Evolutionary conservation across 2,113 vertebrate species (phyloP).

Genomic region (Halcyon malimbica): DNA sequence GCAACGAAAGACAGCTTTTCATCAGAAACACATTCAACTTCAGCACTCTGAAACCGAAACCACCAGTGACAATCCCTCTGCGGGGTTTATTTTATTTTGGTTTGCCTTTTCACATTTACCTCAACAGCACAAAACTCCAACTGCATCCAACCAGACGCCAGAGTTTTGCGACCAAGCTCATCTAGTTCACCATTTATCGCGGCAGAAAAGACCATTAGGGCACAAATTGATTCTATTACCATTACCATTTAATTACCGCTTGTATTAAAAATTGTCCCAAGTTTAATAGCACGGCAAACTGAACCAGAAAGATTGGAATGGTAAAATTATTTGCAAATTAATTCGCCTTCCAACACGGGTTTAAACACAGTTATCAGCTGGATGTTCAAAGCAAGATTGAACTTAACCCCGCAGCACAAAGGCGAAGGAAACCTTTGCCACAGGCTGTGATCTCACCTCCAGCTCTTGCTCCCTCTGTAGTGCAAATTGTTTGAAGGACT

Average conservation of each 20-base stretch:
- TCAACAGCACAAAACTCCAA: neutral
- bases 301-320: neutral
- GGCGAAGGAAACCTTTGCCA: neutral
- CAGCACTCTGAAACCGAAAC: neutral
- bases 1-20: neutral
- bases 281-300: neutral
- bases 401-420: neutral
- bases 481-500: slow-evolving; percentile 98
- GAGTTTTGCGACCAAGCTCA: neutral
- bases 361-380: neutral
- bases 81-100: neutral
- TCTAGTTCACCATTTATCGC: neutral
- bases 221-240: slow-evolving; percentile 4
- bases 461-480: slow-evolving; percentile 96
- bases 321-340: neutral
- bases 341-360: neutral
- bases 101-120: neutral
- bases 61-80: neutral
- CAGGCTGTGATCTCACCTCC: slow-evolving; percentile 82
- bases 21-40: neutral
- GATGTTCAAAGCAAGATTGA: neutral
- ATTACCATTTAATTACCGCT: slow-evolving; percentile 21
- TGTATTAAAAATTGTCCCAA: neutral
- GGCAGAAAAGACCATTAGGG: neutral
- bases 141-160: neutral